Evolutionary conservation across 2,888 invertebrate genomes (phyloP).

Genomic region (Scaptomyza reducta): DNA sequence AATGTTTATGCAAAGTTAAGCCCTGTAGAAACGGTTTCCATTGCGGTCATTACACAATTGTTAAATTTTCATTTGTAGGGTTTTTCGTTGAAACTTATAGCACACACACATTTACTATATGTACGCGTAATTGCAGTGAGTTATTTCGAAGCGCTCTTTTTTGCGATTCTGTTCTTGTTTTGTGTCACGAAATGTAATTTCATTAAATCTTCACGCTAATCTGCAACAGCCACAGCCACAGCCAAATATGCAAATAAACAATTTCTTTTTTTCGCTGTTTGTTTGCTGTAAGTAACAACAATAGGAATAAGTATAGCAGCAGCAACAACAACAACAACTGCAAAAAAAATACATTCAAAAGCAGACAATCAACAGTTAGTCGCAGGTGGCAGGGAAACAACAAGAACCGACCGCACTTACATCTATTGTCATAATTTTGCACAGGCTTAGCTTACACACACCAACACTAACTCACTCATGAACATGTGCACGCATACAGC

Average conservation of each 20-base stretch:
- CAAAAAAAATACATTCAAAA: slow-evolving; percentile 39
- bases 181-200: slow-evolving; percentile 54
- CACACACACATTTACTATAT: slow-evolving; percentile 24
- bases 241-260: slow-evolving; percentile 72
- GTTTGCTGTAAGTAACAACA: slow-evolving; percentile 26
- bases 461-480: slow-evolving; percentile 3
- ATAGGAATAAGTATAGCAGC: slow-evolving; percentile 1
- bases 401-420: slow-evolving; percentile 36
- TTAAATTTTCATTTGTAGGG: neutral
- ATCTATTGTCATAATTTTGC: slow-evolving; percentile 51
- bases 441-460: slow-evolving; percentile 36
- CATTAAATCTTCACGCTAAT: slow-evolving; percentile 74
- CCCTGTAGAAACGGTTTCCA: neutral
- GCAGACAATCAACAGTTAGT: slow-evolving; percentile 60
- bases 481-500: slow-evolving; percentile 2
- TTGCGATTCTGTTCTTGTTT: slow-evolving; percentile 1
- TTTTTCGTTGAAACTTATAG: slow-evolving; percentile 9
- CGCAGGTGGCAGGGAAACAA: slow-evolving; percentile 49
- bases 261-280: slow-evolving; percentile 15
- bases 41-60: neutral
- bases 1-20: too few species aligned
- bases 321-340: slow-evolving; percentile 10
- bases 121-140: slow-evolving; percentile 33
- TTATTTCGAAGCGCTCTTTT: slow-evolving; percentile 1
- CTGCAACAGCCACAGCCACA: slow-evolving; percentile 59